phyloP scores from a whole-genome alignment of 23 tunicate species.

The Ciona savignyi region DNA sequence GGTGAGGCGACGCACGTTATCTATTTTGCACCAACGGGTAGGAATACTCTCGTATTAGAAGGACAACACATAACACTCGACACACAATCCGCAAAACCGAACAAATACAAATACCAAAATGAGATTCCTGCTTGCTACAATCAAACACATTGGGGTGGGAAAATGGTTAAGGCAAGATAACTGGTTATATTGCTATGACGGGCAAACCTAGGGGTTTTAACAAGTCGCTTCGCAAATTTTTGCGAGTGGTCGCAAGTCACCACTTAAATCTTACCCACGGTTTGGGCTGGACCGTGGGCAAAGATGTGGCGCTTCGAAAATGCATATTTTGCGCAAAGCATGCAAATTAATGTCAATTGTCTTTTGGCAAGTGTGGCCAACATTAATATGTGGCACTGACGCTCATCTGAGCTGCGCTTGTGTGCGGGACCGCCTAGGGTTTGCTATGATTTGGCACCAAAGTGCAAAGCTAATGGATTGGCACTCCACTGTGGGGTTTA shows the following conservation, averaged over 20 bases:
- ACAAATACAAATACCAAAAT: too few species aligned
- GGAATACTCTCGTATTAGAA: not conserved
- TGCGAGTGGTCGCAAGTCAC: not conserved
- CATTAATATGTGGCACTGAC: too few species aligned
- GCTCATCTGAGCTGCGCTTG: too few species aligned
- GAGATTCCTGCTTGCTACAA: too few species aligned
- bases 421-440: not conserved
- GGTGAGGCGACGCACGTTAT: slow-evolving; percentile 7
- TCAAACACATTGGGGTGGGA: too few species aligned
- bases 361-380: not conserved
- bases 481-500: not conserved
- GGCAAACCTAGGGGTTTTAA: too few species aligned
- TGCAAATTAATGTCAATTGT: not conserved
- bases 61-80: not conserved
- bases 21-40: slow-evolving; percentile 3
- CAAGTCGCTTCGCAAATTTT: too few species aligned
- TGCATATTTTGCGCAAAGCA: not conserved
- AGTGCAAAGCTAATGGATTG: not conserved
- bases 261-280: not conserved
- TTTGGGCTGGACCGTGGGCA: not conserved
- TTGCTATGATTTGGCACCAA: not conserved
- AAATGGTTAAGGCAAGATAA: too few species aligned
- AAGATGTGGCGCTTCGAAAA: not conserved
- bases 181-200: too few species aligned
- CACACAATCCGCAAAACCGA: not conserved